These are phyloP conservation scores for Pelmatolapia mariae DNA, from an alignment of 2,113 vertebrate species.

Conservation along the genomic window DNA sequence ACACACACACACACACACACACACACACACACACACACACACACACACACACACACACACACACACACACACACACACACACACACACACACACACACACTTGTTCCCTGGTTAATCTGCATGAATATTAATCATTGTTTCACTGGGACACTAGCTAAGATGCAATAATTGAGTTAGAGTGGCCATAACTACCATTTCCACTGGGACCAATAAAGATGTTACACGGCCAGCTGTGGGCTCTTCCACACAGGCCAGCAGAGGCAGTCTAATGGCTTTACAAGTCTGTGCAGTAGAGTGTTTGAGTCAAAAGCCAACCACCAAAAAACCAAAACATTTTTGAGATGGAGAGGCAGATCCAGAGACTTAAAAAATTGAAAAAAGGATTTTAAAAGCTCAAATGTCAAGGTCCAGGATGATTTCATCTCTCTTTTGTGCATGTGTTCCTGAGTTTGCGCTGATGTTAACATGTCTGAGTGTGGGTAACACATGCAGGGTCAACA, in stretches of 20 bases:
- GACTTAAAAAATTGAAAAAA: background rate
- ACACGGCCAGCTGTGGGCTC: constrained; percentile 47
- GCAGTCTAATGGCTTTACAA: background rate
- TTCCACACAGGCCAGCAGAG: constrained; percentile 6
- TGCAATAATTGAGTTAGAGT: constrained; percentile 65
- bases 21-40: background rate
- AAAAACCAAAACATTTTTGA: background rate
- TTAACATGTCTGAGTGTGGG: background rate
- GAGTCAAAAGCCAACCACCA: background rate
- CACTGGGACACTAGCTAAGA: constrained; percentile 58
- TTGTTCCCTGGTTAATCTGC: constrained; percentile 37
- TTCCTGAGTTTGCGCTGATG: background rate
- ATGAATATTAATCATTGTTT: constrained; percentile 69
- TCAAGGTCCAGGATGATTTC: background rate
- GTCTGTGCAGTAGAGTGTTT: background rate
- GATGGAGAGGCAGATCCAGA: background rate
- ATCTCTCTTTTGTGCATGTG: background rate
- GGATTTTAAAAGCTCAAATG: background rate
- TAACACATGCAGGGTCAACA: background rate
- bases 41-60: too few species aligned
- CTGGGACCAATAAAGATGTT: constrained; percentile 55
- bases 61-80: background rate
- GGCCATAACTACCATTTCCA: constrained; percentile 43
- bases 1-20: background rate
- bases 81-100: background rate